Base-by-base conservation (phyloP, 2,113 vertebrate genomes). In the Megaleporinus macrocephalus region DNA sequence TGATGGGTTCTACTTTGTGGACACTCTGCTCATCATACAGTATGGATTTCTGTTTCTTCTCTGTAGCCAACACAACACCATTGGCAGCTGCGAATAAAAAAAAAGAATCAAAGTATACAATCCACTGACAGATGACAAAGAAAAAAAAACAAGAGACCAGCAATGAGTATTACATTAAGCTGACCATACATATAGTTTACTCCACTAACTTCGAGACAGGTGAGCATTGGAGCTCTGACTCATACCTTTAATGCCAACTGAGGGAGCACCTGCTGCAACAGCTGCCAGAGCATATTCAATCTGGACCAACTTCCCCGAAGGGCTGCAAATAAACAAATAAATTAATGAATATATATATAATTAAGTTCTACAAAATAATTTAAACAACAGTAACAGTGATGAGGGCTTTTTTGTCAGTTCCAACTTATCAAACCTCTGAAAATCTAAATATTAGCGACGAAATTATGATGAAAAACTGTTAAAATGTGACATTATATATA, bases 1-100 rank as follows among this genome's bases (percentile, higher is more conserved):
- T 99, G 90, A 99, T 98, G 24, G 97, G 95, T 86, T 99, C 98
- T 90, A 99, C 97, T 94, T 99, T 99, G 88, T 99, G 98, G 76
- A 99, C 98, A 55, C 98, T 99, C 88, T 97, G 96, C 85, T 99
- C 98, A 88, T 99, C 98, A 63, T 99, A 99, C 81, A 99, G 94
- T 75, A 99, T 97, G 16, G 98, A 99, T 86, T 99, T 99, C 87
- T 99, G 98, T 90, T 99, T 99, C 92, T 99, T 99, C 89, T 99
- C 98, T 55, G 98, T 99, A 79, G 98, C 98, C 89, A 99, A 84
- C 22, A 99, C 98, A 36, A 99, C 98, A 53, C 98, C 98, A 91
- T 99, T 99, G 85, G 97, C 93, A 91, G 98, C 98, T 99, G 57
- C 44, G 76, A 26, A 93, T 84, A 22, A 62, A 22, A 36, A 36